These are phyloP conservation scores for Agrochola lychnidis DNA, from an alignment of 2,888 invertebrate species.

Conservation along the genomic window DNA sequence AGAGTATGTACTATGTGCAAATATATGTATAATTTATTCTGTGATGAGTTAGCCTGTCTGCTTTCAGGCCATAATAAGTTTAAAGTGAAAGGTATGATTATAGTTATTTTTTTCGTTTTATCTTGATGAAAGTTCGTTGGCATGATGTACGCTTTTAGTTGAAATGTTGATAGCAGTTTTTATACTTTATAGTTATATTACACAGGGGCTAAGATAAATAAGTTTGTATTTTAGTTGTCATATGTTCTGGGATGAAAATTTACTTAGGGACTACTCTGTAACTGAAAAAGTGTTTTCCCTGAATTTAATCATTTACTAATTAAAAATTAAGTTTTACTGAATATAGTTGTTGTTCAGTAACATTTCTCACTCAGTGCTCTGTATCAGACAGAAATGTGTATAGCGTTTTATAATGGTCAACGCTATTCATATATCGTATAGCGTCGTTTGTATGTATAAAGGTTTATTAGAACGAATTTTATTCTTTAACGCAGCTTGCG, in stretches of 20 bases:
- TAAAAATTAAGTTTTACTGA: neutral
- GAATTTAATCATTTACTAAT: neutral
- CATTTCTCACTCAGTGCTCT: neutral
- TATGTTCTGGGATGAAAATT: neutral
- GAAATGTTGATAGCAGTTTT: too few relatives aligned
- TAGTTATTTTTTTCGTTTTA: neutral
- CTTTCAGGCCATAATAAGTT: conserved; percentile 24
- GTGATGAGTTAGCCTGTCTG: conserved; percentile 23
- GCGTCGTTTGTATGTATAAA: too few relatives aligned
- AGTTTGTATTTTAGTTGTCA: neutral
- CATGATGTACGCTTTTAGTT: too few relatives aligned
- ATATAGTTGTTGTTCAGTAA: neutral
- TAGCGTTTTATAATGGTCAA: too few relatives aligned
- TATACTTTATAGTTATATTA: neutral
- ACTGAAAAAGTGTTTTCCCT: neutral
- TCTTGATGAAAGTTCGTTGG: conserved; percentile 6
- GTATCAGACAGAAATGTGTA: neutral
- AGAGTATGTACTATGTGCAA: neutral
- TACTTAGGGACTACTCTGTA: neutral
- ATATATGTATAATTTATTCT: conserved; percentile 40
- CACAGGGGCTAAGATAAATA: neutral
- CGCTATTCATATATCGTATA: too few relatives aligned
- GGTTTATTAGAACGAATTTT: too few relatives aligned
- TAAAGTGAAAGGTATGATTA: conserved; percentile 17
- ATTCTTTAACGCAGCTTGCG: too few relatives aligned